Conservation (phyloP, 2,888 invertebrate species). For the Perizoma flavofasciatum region DNA sequence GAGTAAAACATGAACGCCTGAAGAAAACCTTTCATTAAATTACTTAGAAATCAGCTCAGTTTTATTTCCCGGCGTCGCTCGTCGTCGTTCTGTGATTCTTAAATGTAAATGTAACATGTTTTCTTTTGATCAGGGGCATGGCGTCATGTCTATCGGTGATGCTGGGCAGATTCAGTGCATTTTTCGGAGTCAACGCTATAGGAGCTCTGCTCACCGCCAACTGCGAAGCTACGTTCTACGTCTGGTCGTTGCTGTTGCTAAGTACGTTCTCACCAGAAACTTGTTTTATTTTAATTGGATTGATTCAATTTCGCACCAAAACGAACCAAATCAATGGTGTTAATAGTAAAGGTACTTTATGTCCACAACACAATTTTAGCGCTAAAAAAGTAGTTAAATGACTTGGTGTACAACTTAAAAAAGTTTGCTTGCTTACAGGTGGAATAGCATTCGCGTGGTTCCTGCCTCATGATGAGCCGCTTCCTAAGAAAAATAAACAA, state of each 20-base stretch:
- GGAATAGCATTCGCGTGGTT: constrained; percentile 68
- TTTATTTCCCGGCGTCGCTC: too few relatives aligned
- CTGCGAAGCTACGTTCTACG: constrained; percentile 86
- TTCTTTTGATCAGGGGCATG: constrained; percentile 76
- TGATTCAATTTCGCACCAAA: too few relatives aligned
- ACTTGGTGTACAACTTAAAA: too few relatives aligned
- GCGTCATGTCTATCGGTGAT: constrained; percentile 86
- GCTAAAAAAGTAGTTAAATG: too few relatives aligned
- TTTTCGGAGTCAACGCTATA: constrained; percentile 85
- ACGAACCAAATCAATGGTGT: too few relatives aligned
- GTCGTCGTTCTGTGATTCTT: too few relatives aligned
- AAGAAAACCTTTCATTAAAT: too few relatives aligned
- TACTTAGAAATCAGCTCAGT: too few relatives aligned
- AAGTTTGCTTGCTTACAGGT: constrained; percentile 50
- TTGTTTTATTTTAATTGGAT: too few relatives aligned
- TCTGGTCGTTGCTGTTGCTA: constrained; percentile 77
- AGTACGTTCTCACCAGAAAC: constrained; percentile 58
- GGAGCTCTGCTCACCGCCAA: constrained; percentile 85
- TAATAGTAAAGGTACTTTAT: too few relatives aligned
- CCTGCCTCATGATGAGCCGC: constrained; percentile 61
- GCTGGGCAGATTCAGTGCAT: constrained; percentile 86
- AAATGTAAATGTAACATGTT: not conserved
- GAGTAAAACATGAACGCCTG: too few relatives aligned
- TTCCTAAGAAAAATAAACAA: constrained; percentile 18
- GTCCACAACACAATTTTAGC: too few relatives aligned